Conservation (phyloP, 1,140 invertebrate genomes). For the Drosophila lini region DNA sequence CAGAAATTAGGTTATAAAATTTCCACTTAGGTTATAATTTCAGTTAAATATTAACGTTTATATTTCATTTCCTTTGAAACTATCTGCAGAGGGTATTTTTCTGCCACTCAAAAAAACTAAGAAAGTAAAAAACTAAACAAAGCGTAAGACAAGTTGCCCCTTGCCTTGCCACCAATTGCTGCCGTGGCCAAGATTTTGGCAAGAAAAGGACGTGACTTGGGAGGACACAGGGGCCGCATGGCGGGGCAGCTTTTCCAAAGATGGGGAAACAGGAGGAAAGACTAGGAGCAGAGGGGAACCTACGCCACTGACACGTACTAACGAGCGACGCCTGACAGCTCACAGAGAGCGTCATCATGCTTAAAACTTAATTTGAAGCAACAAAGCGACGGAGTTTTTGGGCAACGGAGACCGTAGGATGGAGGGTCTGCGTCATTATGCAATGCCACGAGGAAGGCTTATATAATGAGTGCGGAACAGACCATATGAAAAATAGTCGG, state of each 20-base stretch:
- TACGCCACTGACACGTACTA: conserved; percentile 70
- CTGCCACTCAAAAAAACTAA: conserved; percentile 16
- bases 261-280: not conserved
- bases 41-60: not conserved
- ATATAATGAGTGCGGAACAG: conserved; percentile 43
- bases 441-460: conserved; percentile 60
- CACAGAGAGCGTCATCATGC: conserved; percentile 48
- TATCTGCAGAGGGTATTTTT: conserved; percentile 12
- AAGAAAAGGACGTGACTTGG: conserved; percentile 63
- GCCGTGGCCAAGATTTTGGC: conserved; percentile 60
- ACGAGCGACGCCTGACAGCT: conserved; percentile 68
- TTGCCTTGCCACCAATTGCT: conserved; percentile 20
- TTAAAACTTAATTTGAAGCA: conserved; percentile 74
- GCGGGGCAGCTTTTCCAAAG: conserved; percentile 7
- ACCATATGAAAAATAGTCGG: conserved; percentile 43
- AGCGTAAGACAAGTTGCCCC: conserved; percentile 18
- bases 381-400: conserved; percentile 34
- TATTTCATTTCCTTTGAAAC: not conserved
- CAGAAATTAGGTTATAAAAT: too few species aligned
- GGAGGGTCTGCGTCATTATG: conserved; percentile 54
- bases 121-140: conserved; percentile 20
- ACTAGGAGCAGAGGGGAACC: conserved; percentile 2
- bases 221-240: conserved; percentile 7
- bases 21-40: not conserved
- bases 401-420: not conserved